Percentiles rank a stretch among this genome's conserved stretches.
Evolutionary conservation across 2,888 invertebrate species (phyloP).

Genomic region (Charanyca ferruginea): DNA sequence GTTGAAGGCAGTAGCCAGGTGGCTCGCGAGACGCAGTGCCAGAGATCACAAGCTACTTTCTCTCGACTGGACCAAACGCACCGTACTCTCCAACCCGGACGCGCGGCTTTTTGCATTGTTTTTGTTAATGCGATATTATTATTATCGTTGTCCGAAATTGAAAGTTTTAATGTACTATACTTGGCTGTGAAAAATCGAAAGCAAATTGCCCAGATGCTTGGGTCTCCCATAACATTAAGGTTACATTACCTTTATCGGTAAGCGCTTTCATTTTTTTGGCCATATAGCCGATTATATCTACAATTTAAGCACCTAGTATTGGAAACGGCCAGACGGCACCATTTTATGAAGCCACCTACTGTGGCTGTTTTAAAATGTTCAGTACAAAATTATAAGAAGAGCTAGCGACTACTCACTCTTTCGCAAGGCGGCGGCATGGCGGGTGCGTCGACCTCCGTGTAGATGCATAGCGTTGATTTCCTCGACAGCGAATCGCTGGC

Average conservation of each 20-base stretch:
- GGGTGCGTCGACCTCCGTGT: constrained; percentile 90
- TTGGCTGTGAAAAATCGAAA: constrained; percentile 81
- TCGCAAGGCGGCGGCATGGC: constrained; percentile 85
- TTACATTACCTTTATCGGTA: constrained; percentile 65
- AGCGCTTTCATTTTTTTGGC: constrained; percentile 69
- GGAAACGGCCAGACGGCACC: constrained; percentile 18
- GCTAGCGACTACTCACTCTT: constrained; percentile 85
- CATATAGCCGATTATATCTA: constrained; percentile 54
- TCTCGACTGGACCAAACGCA: constrained; percentile 76
- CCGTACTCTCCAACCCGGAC: constrained; percentile 83
- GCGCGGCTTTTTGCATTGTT: constrained; percentile 82
- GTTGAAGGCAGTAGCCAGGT: constrained; percentile 65
- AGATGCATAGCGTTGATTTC: constrained; percentile 93
- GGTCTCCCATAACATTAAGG: constrained; percentile 70
- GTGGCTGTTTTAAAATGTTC: constrained; percentile 11
- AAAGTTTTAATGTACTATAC: constrained; percentile 83
- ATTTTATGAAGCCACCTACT: constrained; percentile 53
- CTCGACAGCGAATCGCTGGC: constrained; percentile 92
- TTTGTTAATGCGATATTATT: constrained; percentile 85
- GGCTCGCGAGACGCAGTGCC: constrained; percentile 61
- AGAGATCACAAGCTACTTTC: constrained; percentile 85
- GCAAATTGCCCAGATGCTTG: constrained; percentile 77
- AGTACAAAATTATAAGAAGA: constrained; percentile 11
- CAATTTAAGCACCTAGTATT: constrained; percentile 56
- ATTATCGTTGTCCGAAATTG: constrained; percentile 81